Base-by-base conservation (phyloP, 2,797 vertebrate species). In the Triplophysa bombifrons region DNA sequence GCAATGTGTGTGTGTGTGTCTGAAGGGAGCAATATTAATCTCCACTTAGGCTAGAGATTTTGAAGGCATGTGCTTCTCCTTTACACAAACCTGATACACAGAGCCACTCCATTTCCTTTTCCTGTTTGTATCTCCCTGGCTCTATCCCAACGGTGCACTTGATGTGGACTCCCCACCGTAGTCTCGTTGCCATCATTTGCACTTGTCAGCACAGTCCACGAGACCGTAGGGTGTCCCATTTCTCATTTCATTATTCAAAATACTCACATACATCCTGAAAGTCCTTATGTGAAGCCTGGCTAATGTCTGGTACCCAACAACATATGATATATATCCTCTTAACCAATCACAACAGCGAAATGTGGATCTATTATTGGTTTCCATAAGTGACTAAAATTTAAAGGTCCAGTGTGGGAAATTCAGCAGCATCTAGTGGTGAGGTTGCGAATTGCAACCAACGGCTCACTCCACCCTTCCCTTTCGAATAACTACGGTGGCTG, bases 41-140 rank as follows among this genome's bases (percentile, higher is more conserved):
- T 30, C 14, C 58, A 61, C 25, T 61, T 61, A 61, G 25, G 22
- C 58, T 13, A 30, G 50, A 60, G 56, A 60, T 27, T 13, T 60
- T 60, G 11, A 60, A 60, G 25, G 58, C 22, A 60, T 27, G 58
- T 60, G 27, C 53, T 20, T 55, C 53, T 55, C 9, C n/a, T n/a
- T 55, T 55, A 55, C 53, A 20, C 27, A 63, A 63, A 63, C 27
- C 60, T 17, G 60, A 63, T 30, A 61, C 60, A 61, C 27, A 63
- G 60, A 63, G 27, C 25, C 30, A 27, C 60, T 34, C 5, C 16
- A 19, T 30, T 63, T 34, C 27, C 60, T 63, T 34, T 16, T 30
- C 60, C 60, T 63, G 60, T 63, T 63, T 63, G 25, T 34, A 8
- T 63, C 60, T 63, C 60, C 16, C 60, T 63, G 60, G 27, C 60